phyloP scores from a whole-genome alignment of 2,888 invertebrate species.

The Parnassius mnemosyne region DNA sequence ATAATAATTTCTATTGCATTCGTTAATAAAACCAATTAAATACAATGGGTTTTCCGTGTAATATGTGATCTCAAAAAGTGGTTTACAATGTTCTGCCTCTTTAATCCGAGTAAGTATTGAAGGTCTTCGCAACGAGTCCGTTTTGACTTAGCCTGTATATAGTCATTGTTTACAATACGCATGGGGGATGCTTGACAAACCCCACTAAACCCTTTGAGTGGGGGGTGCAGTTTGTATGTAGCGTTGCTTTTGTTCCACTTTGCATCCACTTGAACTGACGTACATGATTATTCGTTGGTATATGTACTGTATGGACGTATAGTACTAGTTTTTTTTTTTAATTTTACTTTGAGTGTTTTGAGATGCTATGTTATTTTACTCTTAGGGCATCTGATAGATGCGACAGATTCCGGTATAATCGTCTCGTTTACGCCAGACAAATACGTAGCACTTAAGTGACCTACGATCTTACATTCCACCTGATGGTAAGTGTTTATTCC shows the following conservation, averaged over 20 bases:
- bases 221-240: slow-evolving; percentile 10
- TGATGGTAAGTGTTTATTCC: too few relatives aligned
- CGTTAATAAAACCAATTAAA: too few relatives aligned
- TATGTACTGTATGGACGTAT: not conserved
- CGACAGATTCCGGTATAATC: too few relatives aligned
- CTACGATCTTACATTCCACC: too few relatives aligned
- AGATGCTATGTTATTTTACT: too few relatives aligned
- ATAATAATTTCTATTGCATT: too few relatives aligned
- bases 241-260: slow-evolving; percentile 13
- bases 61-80: not conserved
- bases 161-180: slow-evolving; percentile 24
- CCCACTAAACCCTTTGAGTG: slow-evolving; percentile 20
- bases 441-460: too few relatives aligned
- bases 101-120: slow-evolving; percentile 25
- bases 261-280: slow-evolving; percentile 8
- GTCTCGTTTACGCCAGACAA: too few relatives aligned
- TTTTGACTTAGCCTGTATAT: slow-evolving; percentile 11
- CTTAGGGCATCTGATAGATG: too few relatives aligned
- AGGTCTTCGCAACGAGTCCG: slow-evolving; percentile 2
- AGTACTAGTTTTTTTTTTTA: too few relatives aligned
- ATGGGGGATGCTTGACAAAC: slow-evolving; percentile 9
- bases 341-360: too few relatives aligned
- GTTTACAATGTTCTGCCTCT: slow-evolving; percentile 25
- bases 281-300: slow-evolving; percentile 4
- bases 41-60: not conserved